phyloP scores from a whole-genome alignment of 2,113 vertebrate genomes.

The Aix galericulata region DNA sequence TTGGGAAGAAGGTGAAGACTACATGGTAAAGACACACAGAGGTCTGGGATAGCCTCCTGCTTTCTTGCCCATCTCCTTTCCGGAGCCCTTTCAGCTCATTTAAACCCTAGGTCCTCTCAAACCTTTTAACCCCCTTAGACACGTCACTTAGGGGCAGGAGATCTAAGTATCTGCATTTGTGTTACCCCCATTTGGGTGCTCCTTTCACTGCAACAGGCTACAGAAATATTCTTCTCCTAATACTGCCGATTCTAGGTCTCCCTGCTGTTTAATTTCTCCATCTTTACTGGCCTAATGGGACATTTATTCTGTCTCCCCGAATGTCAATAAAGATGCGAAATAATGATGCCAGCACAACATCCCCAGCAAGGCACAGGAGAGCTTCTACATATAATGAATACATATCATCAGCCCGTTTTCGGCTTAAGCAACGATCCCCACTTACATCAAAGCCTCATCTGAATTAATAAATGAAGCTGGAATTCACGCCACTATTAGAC shows the following conservation, averaged over 20 bases:
- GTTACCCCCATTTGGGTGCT: not conserved
- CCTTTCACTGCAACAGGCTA: not conserved
- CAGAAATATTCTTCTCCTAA: not conserved
- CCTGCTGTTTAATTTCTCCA: not conserved
- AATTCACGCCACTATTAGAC: not conserved
- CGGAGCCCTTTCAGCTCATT: not conserved
- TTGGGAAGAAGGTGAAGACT: not conserved
- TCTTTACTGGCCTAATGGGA: slow-evolving; percentile 13
- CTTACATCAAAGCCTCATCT: slow-evolving; percentile 39
- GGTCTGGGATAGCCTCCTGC: rapidly evolving
- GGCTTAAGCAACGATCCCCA: not conserved
- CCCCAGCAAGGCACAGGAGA: slow-evolving; percentile 31
- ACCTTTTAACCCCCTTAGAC: not conserved
- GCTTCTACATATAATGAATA: slow-evolving; percentile 16
- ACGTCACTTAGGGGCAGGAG: not conserved
- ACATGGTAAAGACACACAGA: not conserved
- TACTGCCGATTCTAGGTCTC: not conserved
- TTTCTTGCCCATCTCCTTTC: not conserved
- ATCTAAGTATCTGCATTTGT: not conserved
- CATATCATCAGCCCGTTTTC: slow-evolving; percentile 24
- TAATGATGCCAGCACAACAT: not conserved
- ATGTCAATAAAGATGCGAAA: slow-evolving; percentile 26
- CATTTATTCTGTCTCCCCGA: not conserved
- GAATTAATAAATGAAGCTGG: slow-evolving; percentile 29
- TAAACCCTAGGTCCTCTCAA: not conserved